phyloP scores from a whole-genome alignment of 2,113 vertebrate species.

The Leptosomus discolor region DNA sequence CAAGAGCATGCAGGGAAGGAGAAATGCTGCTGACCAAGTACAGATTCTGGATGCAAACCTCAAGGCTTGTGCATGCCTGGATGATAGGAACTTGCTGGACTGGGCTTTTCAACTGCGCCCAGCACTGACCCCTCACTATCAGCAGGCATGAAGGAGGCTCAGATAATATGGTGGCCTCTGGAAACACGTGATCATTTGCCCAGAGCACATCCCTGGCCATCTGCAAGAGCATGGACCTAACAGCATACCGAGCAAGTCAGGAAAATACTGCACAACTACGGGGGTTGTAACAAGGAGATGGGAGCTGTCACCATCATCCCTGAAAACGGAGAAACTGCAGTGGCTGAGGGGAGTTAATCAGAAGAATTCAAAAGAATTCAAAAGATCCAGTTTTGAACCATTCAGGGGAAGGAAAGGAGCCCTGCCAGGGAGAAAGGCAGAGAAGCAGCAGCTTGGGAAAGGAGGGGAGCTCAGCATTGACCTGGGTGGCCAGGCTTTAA shows the following conservation, averaged over 20 bases:
- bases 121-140: neutral
- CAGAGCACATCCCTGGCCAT: neutral
- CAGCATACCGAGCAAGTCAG: neutral
- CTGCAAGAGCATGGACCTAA: accelerated
- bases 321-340: neutral
- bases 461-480: neutral
- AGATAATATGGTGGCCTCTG: neutral
- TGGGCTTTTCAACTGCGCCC: neutral
- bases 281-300: neutral
- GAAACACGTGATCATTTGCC: neutral
- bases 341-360: accelerated
- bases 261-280: neutral
- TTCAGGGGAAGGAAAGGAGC: neutral
- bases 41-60: neutral
- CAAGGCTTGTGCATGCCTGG: neutral
- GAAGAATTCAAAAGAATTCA: neutral
- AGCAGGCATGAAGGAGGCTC: neutral
- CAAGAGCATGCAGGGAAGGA: neutral
- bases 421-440: neutral
- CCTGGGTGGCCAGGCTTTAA: neutral
- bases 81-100: neutral
- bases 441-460: neutral
- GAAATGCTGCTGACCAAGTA: neutral
- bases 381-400: neutral
- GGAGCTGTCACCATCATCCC: neutral